Percentiles rank a stretch among this genome's conserved stretches.
Evolutionary conservation across 2,888 invertebrate genomes (phyloP).

Genomic region (Arctia plantaginis): DNA sequence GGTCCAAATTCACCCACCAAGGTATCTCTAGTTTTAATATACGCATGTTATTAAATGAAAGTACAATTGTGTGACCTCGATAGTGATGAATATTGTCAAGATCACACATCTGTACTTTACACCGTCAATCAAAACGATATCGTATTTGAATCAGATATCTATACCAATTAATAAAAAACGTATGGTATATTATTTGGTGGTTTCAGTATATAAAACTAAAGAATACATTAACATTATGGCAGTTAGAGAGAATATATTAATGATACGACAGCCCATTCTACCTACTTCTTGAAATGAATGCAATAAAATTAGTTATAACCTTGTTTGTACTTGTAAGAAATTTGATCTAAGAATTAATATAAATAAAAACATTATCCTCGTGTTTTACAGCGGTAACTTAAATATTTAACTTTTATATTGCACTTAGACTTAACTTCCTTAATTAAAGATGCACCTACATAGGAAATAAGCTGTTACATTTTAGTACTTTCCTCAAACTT

Average conservation of each 20-base stretch:
- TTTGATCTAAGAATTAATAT: no score
- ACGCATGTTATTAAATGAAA: background rate
- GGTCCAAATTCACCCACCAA: no score
- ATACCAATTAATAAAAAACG: background rate
- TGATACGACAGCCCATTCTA: no score
- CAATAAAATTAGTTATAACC: no score
- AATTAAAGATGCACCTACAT: background rate
- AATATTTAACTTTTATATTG: background rate
- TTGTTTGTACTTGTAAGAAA: no score
- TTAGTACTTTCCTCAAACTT: background rate
- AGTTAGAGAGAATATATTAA: no score
- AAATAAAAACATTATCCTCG: no score
- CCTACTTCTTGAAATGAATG: no score
- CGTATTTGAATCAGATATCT: background rate
- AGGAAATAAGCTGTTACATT: background rate
- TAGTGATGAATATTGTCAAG: background rate
- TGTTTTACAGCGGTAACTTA: no score
- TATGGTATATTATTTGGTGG: background rate
- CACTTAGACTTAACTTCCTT: background rate
- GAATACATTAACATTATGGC: no score
- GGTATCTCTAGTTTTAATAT: background rate
- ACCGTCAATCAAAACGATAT: background rate
- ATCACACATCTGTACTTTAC: background rate
- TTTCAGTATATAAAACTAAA: background rate
- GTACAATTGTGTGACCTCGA: background rate